Conservation (phyloP, 2,113 vertebrate genomes). For the Ctenomys sociabilis region DNA sequence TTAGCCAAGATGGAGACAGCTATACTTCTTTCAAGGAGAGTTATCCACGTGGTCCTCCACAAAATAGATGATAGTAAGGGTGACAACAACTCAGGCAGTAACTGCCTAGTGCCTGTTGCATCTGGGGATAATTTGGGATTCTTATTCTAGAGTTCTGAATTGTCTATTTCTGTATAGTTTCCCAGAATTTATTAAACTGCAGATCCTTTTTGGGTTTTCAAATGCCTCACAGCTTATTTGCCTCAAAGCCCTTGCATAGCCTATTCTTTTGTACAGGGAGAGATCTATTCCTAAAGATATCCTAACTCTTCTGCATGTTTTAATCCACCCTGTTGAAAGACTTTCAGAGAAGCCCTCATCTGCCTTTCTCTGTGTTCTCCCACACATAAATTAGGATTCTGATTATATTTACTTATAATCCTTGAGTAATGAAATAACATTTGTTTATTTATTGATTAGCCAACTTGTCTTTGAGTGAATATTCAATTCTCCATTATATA, state of each 20-base stretch:
- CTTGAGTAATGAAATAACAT: not conserved
- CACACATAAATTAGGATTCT: not conserved
- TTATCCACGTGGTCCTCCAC: not conserved
- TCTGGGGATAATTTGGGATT: not conserved
- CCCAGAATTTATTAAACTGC: not conserved
- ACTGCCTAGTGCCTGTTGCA: not conserved
- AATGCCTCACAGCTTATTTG: not conserved
- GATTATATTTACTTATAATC: not conserved
- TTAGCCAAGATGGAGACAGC: not conserved
- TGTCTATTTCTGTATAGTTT: not conserved
- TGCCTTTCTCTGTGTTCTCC: not conserved
- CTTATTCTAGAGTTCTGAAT: not conserved
- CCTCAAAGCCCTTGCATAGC: not conserved
- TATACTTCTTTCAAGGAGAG: not conserved
- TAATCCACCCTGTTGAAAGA: constrained; percentile 3
- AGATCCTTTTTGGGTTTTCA: not conserved
- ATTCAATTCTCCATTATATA: not conserved
- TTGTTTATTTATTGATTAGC: constrained; percentile 29
- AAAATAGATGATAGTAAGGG: not conserved
- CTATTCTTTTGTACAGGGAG: not conserved
- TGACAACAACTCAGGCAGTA: not conserved
- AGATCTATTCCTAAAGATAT: not conserved
- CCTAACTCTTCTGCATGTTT: not conserved
- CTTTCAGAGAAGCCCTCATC: not conserved
- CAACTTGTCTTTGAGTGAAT: constrained; percentile 5